These are phyloP conservation scores for Ptyas mucosa DNA, from an alignment of 2,113 vertebrate species.

Conservation along the genomic window DNA sequence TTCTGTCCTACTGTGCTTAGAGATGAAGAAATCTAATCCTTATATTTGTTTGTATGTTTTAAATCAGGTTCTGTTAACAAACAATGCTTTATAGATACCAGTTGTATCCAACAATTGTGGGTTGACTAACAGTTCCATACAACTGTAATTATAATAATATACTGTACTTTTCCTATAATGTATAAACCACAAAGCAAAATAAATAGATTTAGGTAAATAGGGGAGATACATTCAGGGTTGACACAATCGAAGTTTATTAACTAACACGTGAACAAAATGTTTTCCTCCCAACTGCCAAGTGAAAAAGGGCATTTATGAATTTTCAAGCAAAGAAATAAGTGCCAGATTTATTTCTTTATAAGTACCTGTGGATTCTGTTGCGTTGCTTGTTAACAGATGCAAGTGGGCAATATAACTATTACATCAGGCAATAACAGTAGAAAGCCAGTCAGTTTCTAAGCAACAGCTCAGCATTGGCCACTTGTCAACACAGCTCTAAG, in stretches of 20 bases:
- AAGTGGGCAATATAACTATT: constrained; percentile 68
- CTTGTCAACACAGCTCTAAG: constrained; percentile 56
- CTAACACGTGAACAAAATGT: constrained; percentile 53
- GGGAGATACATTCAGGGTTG: constrained; percentile 14
- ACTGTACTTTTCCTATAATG: constrained; percentile 16
- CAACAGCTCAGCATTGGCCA: constrained; percentile 58
- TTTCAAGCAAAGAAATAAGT: constrained; percentile 54
- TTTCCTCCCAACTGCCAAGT: constrained; percentile 28
- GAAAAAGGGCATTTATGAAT: constrained; percentile 47
- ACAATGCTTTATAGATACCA: constrained; percentile 16
- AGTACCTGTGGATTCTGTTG: constrained; percentile 66
- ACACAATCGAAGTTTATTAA: constrained; percentile 55
- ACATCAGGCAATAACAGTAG: constrained; percentile 64
- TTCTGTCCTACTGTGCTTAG: constrained; percentile 33
- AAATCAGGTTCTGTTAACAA: constrained; percentile 23
- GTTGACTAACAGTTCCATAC: constrained; percentile 11
- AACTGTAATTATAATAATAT: constrained; percentile 50
- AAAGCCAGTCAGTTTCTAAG: constrained; percentile 64
- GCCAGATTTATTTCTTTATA: constrained; percentile 63
- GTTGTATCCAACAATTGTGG: background rate
- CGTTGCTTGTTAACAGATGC: constrained; percentile 68
- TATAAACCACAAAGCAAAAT: constrained; percentile 28
- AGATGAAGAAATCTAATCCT: constrained; percentile 27
- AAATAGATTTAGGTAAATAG: constrained; percentile 62
- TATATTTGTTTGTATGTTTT: constrained; percentile 31